phyloP scores from a whole-genome alignment of 1,140 invertebrate species.

The Helicoverpa zea region DNA sequence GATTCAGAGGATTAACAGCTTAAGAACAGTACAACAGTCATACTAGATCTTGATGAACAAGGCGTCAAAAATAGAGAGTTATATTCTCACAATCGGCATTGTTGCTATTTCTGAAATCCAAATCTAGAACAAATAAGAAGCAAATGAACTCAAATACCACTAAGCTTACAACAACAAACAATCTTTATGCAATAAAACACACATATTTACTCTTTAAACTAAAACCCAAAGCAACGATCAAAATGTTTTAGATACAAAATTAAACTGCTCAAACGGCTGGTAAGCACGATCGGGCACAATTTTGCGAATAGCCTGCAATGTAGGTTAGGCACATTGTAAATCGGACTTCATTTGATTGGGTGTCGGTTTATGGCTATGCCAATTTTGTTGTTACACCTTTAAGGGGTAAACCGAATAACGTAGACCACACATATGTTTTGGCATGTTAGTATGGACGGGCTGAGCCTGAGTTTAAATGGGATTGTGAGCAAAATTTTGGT shows the following conservation, averaged over 20 bases:
- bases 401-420: neutral
- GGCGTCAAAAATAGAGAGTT: too few species aligned
- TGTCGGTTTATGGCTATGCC: neutral
- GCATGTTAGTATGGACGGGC: neutral
- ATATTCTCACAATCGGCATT: too few species aligned
- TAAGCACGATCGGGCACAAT: constrained; percentile 26
- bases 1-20: too few species aligned
- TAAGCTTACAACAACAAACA: neutral
- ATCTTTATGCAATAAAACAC: neutral
- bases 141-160: too few species aligned
- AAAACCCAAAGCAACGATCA: neutral
- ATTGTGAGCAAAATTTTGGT: too few species aligned
- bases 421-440: neutral
- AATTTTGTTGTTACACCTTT: constrained; percentile 10
- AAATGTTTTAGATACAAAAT: constrained; percentile 43
- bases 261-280: constrained; percentile 28
- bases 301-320: constrained; percentile 25
- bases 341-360: constrained; percentile 7
- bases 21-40: too few species aligned
- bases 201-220: neutral
- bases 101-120: too few species aligned
- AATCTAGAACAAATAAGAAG: too few species aligned
- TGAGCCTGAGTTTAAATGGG: too few species aligned
- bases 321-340: constrained; percentile 46
- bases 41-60: too few species aligned